phyloP scores from a whole-genome alignment of 2,797 vertebrate genomes.

The Sciaenops ocellatus region DNA sequence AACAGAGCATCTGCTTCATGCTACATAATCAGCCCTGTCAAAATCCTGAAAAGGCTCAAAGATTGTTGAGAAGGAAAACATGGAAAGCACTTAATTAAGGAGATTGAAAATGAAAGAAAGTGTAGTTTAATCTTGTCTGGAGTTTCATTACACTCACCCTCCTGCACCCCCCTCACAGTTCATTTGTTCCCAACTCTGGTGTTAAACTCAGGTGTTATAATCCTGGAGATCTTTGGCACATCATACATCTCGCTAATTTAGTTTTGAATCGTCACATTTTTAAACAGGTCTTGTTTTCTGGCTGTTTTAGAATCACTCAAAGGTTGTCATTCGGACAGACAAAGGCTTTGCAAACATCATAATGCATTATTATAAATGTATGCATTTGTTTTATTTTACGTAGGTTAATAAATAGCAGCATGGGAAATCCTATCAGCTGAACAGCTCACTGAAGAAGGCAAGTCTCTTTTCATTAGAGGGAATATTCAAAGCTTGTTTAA shows the following conservation, averaged over 20 bases:
- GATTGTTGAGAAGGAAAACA: conserved; percentile 67
- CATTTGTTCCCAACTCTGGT: conserved; percentile 39
- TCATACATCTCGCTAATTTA: conserved; percentile 27
- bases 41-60: conserved; percentile 70
- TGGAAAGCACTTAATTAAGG: conserved; percentile 67
- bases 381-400: conserved; percentile 7
- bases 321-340: not conserved
- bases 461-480: conserved; percentile 44
- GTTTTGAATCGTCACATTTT: conserved; percentile 29
- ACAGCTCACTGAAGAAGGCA: not conserved
- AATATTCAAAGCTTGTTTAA: conserved; percentile 32
- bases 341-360: not conserved
- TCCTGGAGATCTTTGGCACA: conserved; percentile 18
- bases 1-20: conserved; percentile 92
- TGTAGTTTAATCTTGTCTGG: conserved; percentile 67
- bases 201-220: conserved; percentile 33
- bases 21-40: conserved; percentile 88
- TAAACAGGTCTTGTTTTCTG: not conserved
- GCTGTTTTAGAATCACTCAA: not conserved
- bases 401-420: not conserved
- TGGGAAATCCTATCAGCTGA: not conserved
- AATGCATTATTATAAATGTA: not conserved
- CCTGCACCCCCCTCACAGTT: conserved; percentile 17
- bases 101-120: conserved; percentile 53
- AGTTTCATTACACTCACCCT: conserved; percentile 54